Evolutionary conservation across 2,113 vertebrate genomes (phyloP).

Genomic region (Promerops cafer): DNA sequence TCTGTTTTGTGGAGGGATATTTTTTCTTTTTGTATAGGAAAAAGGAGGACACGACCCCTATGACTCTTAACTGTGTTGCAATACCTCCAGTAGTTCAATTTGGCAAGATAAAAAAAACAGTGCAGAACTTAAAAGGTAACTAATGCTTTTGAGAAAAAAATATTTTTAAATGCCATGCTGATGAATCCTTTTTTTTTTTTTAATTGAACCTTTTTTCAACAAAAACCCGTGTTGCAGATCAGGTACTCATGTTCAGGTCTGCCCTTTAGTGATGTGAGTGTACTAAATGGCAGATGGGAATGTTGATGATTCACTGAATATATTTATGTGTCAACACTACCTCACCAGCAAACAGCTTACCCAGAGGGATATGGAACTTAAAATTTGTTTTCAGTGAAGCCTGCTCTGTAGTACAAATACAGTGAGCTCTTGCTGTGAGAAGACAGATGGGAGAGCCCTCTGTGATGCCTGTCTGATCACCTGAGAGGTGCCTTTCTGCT

Average conservation of each 20-base stretch:
- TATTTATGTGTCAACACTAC: neutral
- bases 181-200: neutral
- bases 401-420: neutral
- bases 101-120: neutral
- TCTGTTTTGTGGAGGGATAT: neutral
- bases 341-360: neutral
- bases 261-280: neutral
- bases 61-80: neutral
- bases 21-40: neutral
- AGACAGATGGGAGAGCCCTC: conserved; percentile 16
- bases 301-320: neutral
- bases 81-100: neutral
- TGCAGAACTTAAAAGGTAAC: neutral
- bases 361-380: neutral
- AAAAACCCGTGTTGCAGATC: neutral
- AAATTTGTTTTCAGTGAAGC: neutral
- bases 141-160: neutral
- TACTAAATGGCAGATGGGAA: conserved; percentile 2
- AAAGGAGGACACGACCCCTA: neutral
- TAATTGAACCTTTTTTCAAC: neutral
- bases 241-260: neutral
- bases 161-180: neutral
- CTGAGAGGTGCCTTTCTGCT: neutral
- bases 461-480: neutral
- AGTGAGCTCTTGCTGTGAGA: neutral